These are phyloP conservation scores for Metallyticus violacea DNA, from an alignment of 2,888 invertebrate genomes.

Conservation along the genomic window DNA sequence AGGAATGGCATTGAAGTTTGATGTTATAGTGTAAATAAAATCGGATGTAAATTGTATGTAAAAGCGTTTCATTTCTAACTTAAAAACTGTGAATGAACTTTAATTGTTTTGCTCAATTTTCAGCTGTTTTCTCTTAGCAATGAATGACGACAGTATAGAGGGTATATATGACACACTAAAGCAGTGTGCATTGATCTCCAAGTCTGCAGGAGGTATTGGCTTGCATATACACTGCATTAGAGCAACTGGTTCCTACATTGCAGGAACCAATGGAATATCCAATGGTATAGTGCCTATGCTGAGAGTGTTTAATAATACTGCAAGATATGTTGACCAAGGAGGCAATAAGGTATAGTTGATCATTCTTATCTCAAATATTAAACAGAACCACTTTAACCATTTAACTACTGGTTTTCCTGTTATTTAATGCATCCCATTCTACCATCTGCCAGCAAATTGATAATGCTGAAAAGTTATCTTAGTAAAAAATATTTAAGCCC, in stretches of 20 bases:
- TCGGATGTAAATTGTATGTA: too few species aligned
- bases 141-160: slow-evolving; percentile 92
- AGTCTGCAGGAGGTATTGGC: slow-evolving; percentile 94
- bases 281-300: slow-evolving; percentile 97
- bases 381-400: background rate
- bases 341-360: slow-evolving; percentile 70
- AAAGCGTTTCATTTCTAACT: too few species aligned
- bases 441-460: too few species aligned
- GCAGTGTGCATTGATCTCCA: slow-evolving; percentile 93
- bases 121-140: slow-evolving; percentile 90
- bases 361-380: background rate
- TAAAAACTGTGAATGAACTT: too few species aligned
- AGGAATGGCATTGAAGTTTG: too few species aligned
- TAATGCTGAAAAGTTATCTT: background rate
- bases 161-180: slow-evolving; percentile 91
- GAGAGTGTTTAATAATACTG: slow-evolving; percentile 92
- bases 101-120: too few species aligned
- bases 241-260: slow-evolving; percentile 86
- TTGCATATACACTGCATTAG: slow-evolving; percentile 94
- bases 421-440: background rate
- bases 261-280: slow-evolving; percentile 90
- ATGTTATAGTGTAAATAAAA: too few species aligned
- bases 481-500: too few species aligned
- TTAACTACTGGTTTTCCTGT: background rate
- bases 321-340: slow-evolving; percentile 96